Evolutionary conservation across 2,113 vertebrate species (phyloP).

Genomic region (Archilochus colubris): DNA sequence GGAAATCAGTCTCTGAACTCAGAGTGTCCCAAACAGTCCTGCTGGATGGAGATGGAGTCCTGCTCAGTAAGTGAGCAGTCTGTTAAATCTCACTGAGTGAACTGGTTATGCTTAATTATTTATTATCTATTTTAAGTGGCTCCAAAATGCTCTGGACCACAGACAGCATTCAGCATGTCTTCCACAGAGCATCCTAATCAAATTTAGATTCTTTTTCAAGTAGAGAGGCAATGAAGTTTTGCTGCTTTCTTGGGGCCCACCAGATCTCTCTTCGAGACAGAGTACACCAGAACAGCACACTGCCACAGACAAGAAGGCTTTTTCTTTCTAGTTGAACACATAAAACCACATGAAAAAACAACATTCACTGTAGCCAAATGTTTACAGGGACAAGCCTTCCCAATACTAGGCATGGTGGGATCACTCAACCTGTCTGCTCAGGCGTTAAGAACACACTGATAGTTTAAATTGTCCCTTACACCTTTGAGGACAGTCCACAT

Average conservation of each 20-base stretch:
- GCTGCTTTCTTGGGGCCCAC: background rate
- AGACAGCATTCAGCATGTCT: background rate
- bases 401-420: accelerated
- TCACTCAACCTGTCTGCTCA: background rate
- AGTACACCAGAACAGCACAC: background rate
- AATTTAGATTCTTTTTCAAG: background rate
- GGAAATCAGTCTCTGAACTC: background rate
- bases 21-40: background rate
- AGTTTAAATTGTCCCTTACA: background rate
- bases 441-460: background rate
- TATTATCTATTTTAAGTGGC: background rate
- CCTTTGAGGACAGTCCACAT: background rate
- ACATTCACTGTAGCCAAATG: accelerated
- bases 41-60: background rate
- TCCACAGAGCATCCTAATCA: background rate
- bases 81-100: background rate
- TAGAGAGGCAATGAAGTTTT: background rate
- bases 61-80: background rate
- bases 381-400: background rate
- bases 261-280: background rate
- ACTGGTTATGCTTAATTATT: background rate
- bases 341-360: background rate
- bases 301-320: background rate
- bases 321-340: background rate
- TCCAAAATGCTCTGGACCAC: background rate